phyloP scores from a whole-genome alignment of 1,140 invertebrate species.

The Drosophila bipectinata region DNA sequence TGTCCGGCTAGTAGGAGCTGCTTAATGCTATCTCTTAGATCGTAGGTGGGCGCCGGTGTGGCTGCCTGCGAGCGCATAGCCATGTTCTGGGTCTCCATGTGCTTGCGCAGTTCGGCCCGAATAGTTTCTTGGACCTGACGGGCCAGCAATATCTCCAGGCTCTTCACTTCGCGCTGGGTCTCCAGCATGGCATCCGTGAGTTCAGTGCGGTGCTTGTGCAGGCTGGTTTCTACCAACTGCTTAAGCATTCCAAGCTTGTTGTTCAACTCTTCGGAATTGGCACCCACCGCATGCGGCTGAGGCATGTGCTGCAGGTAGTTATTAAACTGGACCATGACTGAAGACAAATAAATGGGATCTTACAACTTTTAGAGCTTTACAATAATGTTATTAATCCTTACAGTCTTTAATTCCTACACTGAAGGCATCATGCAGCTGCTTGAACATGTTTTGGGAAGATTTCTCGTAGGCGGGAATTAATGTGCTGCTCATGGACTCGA shows the following conservation, averaged over 20 bases:
- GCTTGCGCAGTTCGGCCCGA: conserved; percentile 84
- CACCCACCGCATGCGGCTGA: conserved; percentile 56
- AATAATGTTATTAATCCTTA: conserved; percentile 85
- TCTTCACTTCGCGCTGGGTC: conserved; percentile 78
- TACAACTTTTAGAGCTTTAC: neutral
- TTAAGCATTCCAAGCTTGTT: conserved; percentile 66
- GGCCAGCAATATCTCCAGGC: conserved; percentile 71
- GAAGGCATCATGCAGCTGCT: conserved; percentile 94
- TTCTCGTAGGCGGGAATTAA: conserved; percentile 94
- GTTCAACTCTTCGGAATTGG: conserved; percentile 66
- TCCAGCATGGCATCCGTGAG: conserved; percentile 74
- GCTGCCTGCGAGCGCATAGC: conserved; percentile 88
- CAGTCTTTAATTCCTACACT: conserved; percentile 94
- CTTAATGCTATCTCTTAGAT: conserved; percentile 89
- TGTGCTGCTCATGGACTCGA: conserved; percentile 89
- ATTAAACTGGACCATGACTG: conserved; percentile 85
- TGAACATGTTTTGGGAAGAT: conserved; percentile 92
- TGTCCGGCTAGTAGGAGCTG: conserved; percentile 90
- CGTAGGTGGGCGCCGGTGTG: conserved; percentile 87
- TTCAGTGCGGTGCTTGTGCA: conserved; percentile 69
- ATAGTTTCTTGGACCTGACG: conserved; percentile 79
- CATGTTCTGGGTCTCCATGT: conserved; percentile 86
- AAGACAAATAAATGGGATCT: neutral
- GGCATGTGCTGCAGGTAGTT: conserved; percentile 82
- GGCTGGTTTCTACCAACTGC: conserved; percentile 68